Conservation (phyloP, 2,888 invertebrate species). For the Dastarcus helophoroides region DNA sequence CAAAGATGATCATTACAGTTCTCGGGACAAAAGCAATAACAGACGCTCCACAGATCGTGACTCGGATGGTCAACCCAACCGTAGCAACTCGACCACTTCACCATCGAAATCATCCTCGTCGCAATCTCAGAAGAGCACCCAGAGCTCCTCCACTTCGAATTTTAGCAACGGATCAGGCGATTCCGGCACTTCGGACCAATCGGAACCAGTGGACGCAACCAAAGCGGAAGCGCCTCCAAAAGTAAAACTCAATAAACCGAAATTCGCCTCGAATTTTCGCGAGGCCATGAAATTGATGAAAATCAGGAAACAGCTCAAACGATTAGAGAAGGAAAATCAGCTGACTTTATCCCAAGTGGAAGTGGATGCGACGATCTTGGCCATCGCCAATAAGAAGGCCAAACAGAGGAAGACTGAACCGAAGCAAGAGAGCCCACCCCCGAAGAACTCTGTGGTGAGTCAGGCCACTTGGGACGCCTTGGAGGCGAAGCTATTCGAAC, state of each 20-base stretch:
- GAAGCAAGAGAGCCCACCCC: constrained; percentile 5
- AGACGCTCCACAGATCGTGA: constrained; percentile 68
- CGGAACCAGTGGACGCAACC: constrained; percentile 14
- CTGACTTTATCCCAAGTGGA: constrained; percentile 23
- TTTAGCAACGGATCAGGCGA: constrained; percentile 25
- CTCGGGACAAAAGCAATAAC: constrained; percentile 50
- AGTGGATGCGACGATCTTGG: no score
- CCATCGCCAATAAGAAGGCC: neutral
- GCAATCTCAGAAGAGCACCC: constrained; percentile 19
- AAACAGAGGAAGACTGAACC: no score
- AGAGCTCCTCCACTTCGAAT: constrained; percentile 19
- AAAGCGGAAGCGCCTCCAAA: constrained; percentile 11
- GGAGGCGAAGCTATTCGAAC: constrained; percentile 31
- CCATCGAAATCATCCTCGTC: constrained; percentile 35
- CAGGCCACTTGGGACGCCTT: constrained; percentile 33
- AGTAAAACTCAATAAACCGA: constrained; percentile 49
- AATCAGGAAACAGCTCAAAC: constrained; percentile 51
- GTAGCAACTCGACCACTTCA: constrained; percentile 31
- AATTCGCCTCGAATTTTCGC: constrained; percentile 54
- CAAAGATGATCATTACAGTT: constrained; percentile 60
- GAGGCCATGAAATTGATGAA: constrained; percentile 57
- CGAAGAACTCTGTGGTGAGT: constrained; percentile 23
- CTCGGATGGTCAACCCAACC: constrained; percentile 53
- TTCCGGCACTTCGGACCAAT: constrained; percentile 30
- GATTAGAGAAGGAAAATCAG: constrained; percentile 42